These are phyloP conservation scores for Hoplodrina blanda DNA, from an alignment of 2,888 invertebrate species.

Conservation along the genomic window DNA sequence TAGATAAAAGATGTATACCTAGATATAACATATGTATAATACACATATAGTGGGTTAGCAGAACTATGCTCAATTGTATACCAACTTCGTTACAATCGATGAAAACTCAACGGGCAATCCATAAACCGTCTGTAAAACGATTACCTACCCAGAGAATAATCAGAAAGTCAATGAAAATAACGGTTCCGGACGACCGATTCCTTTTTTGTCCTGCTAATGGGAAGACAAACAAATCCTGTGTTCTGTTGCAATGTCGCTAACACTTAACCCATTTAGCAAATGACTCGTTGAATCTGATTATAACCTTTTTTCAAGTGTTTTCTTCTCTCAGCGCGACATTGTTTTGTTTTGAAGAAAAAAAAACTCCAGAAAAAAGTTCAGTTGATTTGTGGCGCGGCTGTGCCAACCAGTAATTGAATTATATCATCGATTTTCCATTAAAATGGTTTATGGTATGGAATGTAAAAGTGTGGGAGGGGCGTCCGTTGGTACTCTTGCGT, in stretches of 20 bases:
- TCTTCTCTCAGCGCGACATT: conserved; percentile 76
- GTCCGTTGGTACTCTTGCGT: conserved; percentile 68
- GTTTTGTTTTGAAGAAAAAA: conserved; percentile 78
- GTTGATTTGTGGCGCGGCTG: conserved; percentile 83
- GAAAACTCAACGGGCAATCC: conserved; percentile 6
- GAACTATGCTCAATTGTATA: too few species aligned
- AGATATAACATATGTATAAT: too few species aligned
- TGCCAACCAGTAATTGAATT: conserved; percentile 88
- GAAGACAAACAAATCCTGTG: conserved; percentile 61
- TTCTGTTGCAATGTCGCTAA: conserved; percentile 62
- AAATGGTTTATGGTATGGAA: conserved; percentile 90
- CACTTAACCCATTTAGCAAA: conserved; percentile 83
- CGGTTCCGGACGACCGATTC: conserved; percentile 16
- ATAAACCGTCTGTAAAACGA: conserved; percentile 9
- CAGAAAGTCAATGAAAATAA: conserved; percentile 34
- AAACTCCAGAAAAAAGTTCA: conserved; percentile 69
- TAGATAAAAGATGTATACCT: too few species aligned
- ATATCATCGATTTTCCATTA: conserved; percentile 90
- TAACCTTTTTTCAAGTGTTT: conserved; percentile 62
- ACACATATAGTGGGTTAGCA: too few species aligned
- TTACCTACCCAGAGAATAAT: conserved; percentile 22
- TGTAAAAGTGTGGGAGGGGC: conserved; percentile 85
- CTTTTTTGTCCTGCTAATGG: conserved; percentile 37
- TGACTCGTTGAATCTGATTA: conserved; percentile 84
- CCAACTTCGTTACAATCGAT: background rate